A percentile compares a stretch with the other conserved stretches of the same genome.
These are phyloP conservation scores for Neoniphon sammara DNA, from an alignment of 2,797 vertebrate genomes.

Conservation along the genomic window DNA sequence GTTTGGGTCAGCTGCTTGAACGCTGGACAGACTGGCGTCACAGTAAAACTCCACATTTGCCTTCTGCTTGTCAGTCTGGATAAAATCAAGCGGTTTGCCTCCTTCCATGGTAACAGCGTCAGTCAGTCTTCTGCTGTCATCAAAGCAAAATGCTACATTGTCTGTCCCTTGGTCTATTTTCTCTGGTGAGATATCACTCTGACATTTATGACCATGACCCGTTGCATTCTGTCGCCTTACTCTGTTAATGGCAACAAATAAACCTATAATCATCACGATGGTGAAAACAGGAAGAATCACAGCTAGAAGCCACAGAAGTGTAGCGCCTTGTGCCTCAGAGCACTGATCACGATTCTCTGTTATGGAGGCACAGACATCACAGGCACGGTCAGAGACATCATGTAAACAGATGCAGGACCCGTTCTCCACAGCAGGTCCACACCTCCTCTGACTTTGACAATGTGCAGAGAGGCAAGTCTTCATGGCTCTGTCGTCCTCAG, in stretches of 20 bases:
- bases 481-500: slow-evolving; percentile 29
- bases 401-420: slow-evolving; percentile 77
- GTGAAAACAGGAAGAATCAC: slow-evolving; percentile 67
- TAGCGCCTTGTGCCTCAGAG: slow-evolving; percentile 26
- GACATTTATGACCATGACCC: slow-evolving; percentile 8
- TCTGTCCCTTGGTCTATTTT: slow-evolving; percentile 63
- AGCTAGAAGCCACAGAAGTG: slow-evolving; percentile 76
- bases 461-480: slow-evolving; percentile 61
- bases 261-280: slow-evolving; percentile 52
- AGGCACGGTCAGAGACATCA: slow-evolving; percentile 69
- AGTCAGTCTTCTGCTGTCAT: slow-evolving; percentile 39
- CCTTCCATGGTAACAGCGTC: slow-evolving; percentile 22
- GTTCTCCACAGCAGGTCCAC: slow-evolving; percentile 40
- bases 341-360: slow-evolving; percentile 52
- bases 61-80: slow-evolving; percentile 41
- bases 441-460: slow-evolving; percentile 65
- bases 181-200: slow-evolving; percentile 25
- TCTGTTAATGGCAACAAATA: slow-evolving; percentile 55
- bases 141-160: slow-evolving; percentile 66
- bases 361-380: slow-evolving; percentile 71
- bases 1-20: slow-evolving; percentile 31
- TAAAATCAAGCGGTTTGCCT: slow-evolving; percentile 43
- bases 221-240: slow-evolving; percentile 31
- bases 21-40: slow-evolving; percentile 32
- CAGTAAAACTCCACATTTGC: slow-evolving; percentile 42